These are phyloP conservation scores for Palythoa grandiflora DNA, from an alignment of 92 coral and sea anemone species.

Conservation along the genomic window DNA sequence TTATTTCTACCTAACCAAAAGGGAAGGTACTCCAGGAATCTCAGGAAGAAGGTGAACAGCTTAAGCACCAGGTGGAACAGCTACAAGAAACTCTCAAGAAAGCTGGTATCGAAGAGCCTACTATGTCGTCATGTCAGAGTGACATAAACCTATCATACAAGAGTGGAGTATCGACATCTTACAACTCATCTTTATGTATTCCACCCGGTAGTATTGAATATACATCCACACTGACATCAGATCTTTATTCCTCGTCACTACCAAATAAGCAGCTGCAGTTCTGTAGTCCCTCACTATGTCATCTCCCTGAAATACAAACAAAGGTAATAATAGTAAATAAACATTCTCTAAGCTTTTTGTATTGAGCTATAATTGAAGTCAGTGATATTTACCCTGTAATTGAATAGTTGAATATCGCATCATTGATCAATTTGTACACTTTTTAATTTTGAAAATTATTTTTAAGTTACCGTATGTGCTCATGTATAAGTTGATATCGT, in stretches of 20 bases:
- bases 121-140: constrained; percentile 10
- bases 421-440: too few relatives aligned
- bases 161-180: constrained; percentile 11
- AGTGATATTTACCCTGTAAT: too few relatives aligned
- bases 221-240: constrained; percentile 18
- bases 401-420: too few relatives aligned
- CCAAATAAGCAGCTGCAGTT: constrained; percentile 35
- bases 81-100: constrained; percentile 47
- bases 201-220: not conserved
- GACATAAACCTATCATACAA: constrained; percentile 25
- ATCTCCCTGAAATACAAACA: constrained; percentile 8
- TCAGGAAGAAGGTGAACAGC: constrained; percentile 72
- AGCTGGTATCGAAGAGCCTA: constrained; percentile 53
- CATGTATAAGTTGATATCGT: too few relatives aligned
- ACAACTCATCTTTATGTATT: not conserved
- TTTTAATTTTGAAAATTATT: too few relatives aligned
- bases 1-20: not conserved
- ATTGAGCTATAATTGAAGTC: too few relatives aligned
- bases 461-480: too few relatives aligned
- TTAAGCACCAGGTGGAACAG: constrained; percentile 66
- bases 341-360: not conserved
- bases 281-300: constrained; percentile 15
- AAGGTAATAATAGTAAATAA: not conserved
- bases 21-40: constrained; percentile 89
- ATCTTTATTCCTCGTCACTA: constrained; percentile 29